These are phyloP conservation scores for Pheosia tremula DNA, from an alignment of 2,888 invertebrate species.

Conservation along the genomic window DNA sequence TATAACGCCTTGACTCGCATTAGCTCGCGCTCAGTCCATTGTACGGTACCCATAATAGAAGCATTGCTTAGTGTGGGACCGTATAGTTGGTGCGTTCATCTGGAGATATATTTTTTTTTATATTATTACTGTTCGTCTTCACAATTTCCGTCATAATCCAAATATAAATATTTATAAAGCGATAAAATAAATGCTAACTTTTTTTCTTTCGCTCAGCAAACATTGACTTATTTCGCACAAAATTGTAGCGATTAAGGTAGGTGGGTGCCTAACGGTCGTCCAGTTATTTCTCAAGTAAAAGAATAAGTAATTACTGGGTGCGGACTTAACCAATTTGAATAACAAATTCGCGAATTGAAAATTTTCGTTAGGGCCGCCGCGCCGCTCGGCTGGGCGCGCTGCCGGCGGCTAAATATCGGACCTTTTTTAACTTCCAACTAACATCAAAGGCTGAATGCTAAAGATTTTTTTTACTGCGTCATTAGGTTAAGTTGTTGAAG, in stretches of 20 bases:
- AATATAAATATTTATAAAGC: too few relatives aligned
- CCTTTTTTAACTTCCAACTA: slow-evolving; percentile 37
- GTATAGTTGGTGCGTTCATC: too few relatives aligned
- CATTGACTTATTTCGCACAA: slow-evolving; percentile 15
- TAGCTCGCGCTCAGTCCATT: too few relatives aligned
- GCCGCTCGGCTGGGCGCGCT: not conserved
- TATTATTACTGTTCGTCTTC: too few relatives aligned
- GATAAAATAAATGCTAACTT: not conserved
- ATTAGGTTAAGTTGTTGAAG: not conserved
- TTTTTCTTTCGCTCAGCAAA: not conserved
- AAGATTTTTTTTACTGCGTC: slow-evolving; percentile 17
- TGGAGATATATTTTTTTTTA: too few relatives aligned
- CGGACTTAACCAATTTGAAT: slow-evolving; percentile 57
- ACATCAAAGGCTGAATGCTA: slow-evolving; percentile 46
- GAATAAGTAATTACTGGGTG: slow-evolving; percentile 55
- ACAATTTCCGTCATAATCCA: too few relatives aligned
- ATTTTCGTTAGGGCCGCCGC: slow-evolving; percentile 34
- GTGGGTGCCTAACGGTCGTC: slow-evolving; percentile 12
- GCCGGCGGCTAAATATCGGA: slow-evolving; percentile 29
- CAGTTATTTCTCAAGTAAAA: slow-evolving; percentile 45
- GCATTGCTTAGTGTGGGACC: too few relatives aligned
- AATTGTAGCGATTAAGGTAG: slow-evolving; percentile 31
- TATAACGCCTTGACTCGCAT: too few relatives aligned
- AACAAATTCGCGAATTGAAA: slow-evolving; percentile 54
- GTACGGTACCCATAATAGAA: too few relatives aligned